Base-by-base conservation (phyloP, 2,113 vertebrate genomes). In the Theristicus caerulescens region DNA sequence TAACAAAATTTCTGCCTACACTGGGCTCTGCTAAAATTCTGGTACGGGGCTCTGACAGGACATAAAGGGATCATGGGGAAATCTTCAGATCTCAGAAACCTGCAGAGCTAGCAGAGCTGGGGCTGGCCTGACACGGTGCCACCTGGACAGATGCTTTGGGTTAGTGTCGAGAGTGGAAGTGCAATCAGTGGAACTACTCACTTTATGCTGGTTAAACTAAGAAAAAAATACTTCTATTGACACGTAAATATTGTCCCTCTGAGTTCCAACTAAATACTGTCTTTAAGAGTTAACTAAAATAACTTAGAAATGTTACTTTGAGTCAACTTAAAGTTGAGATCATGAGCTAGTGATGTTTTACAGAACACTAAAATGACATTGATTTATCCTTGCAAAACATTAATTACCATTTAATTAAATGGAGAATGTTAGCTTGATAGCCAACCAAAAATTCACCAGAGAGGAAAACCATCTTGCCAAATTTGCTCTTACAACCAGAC, bases 401-500 rank as follows among this genome's bases (percentile, higher is more conserved):
- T 82, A 65, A 87, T 73, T 85, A 59, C 31, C 25, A 38, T 42
- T 69, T 82, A 90, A 96, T 95, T 96, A 91, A 89, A 22, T 91
- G 57, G 46, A 82, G 49, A 38, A 89, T 3, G 40, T 47, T 69
- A 52, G 66, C 61, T 93, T 76, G 62, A 90, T 16, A 82, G 61
- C 51, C 62, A 91, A 91, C 25, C 19, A 90, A 90, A 93, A 95
- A 94, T 54, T 77, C 70, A 85, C 82, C 87, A 96, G 90, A 88
- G 84, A 95, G 94, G 82, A 95, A 96, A 91, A 76, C 7, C 13
- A 40, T 16, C 46, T 96, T 94, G 97, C 94, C 94, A 97, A 94
- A 94, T 86, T 91, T 91, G 73, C 84, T 85, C 24, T 93, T 96
- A 88, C 5, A 80, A 86, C 22, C n/a, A 91, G 93, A 90, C 58